These are phyloP conservation scores for Mesoclemmys tuberculata DNA, from an alignment of 2,113 vertebrate species.

Conservation along the genomic window DNA sequence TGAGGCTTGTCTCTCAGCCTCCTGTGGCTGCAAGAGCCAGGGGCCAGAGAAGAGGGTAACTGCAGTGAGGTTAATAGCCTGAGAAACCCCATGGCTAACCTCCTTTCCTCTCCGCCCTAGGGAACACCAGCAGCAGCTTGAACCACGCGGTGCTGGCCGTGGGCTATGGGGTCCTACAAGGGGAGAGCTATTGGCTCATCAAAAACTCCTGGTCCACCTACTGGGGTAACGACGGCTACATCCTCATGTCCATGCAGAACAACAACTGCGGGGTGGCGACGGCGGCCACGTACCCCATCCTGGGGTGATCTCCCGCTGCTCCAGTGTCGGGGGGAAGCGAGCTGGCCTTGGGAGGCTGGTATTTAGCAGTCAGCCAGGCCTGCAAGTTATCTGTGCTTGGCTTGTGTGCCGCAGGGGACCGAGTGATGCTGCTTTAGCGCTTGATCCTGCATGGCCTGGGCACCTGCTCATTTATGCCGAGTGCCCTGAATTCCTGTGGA, in stretches of 20 bases:
- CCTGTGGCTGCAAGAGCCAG: not conserved
- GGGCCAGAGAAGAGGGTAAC: not conserved
- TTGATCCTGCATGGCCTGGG: not conserved
- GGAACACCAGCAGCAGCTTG: slow-evolving; percentile 71
- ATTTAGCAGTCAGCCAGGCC: not conserved
- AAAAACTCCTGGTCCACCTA: slow-evolving; percentile 88
- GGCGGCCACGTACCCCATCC: slow-evolving; percentile 79
- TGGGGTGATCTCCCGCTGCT: slow-evolving; percentile 64
- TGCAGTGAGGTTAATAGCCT: not conserved
- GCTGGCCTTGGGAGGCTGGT: not conserved
- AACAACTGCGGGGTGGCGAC: slow-evolving; percentile 85
- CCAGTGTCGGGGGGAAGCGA: not conserved
- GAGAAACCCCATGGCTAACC: not conserved
- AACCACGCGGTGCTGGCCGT: slow-evolving; percentile 83
- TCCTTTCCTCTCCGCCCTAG: slow-evolving; percentile 48
- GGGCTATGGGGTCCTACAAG: slow-evolving; percentile 75
- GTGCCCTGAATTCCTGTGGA: not conserved
- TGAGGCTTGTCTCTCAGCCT: not conserved
- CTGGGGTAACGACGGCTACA: slow-evolving; percentile 84
- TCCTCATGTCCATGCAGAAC: slow-evolving; percentile 85
- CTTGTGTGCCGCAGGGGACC: not conserved
- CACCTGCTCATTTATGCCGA: not conserved
- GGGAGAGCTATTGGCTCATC: slow-evolving; percentile 79
- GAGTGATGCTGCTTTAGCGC: not conserved
- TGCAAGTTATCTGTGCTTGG: not conserved